Percentiles rank a stretch among this genome's conserved stretches.
These are phyloP conservation scores for Drosophila carrolli DNA, from an alignment of 1,140 invertebrate genomes.

Conservation along the genomic window DNA sequence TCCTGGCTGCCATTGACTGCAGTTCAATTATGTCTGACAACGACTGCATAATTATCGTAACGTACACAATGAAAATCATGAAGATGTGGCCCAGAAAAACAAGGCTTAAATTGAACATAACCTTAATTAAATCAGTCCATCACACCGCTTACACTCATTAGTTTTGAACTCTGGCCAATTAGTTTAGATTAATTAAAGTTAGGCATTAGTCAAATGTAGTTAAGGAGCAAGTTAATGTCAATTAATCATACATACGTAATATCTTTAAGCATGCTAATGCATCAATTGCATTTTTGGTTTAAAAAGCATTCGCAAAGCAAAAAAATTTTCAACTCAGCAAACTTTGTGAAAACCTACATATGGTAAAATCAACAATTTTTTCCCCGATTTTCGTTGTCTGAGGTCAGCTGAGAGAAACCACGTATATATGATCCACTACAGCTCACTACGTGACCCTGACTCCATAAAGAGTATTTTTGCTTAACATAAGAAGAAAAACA, in stretches of 20 bases:
- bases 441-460: slow-evolving; percentile 35
- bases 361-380: background rate
- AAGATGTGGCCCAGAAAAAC: slow-evolving; percentile 32
- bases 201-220: background rate
- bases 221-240: background rate
- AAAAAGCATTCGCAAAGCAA: no score
- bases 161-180: slow-evolving; percentile 17
- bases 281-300: no score
- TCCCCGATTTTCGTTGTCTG: slow-evolving; percentile 6
- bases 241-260: background rate
- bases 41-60: slow-evolving; percentile 29
- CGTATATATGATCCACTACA: slow-evolving; percentile 25
- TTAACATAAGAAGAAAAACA: slow-evolving; percentile 8
- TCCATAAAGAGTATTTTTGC: slow-evolving; percentile 6
- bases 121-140: slow-evolving; percentile 32
- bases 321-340: no score
- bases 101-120: slow-evolving; percentile 24
- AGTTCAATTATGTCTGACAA: slow-evolving; percentile 38
- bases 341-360: background rate
- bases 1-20: slow-evolving; percentile 21
- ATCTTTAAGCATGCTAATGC: no score
- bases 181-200: slow-evolving; percentile 7
- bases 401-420: slow-evolving; percentile 23
- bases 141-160: background rate
- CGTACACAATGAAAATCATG: slow-evolving; percentile 25